phyloP scores from a whole-genome alignment of 37 sponge, comb jelly and placozoan species.

The Aplysina aerophoba region DNA sequence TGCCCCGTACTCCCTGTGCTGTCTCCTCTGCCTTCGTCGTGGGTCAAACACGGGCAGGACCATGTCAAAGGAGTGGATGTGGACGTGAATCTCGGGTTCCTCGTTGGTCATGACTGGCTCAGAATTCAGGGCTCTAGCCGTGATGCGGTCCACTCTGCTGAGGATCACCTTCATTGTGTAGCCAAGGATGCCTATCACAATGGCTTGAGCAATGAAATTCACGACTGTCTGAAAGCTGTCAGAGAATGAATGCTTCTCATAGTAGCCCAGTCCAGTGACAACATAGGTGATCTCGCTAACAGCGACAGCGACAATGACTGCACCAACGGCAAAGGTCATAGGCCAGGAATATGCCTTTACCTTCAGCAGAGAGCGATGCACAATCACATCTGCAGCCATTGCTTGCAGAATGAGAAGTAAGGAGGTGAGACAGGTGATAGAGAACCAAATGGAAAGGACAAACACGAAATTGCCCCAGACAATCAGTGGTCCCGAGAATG shows the following conservation, averaged over 20 bases:
- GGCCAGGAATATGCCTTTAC: background rate
- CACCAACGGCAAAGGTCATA: background rate
- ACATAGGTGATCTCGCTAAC: constrained; percentile 23
- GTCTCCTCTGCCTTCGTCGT: background rate
- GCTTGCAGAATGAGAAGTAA: background rate
- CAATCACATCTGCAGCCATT: background rate
- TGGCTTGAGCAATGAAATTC: constrained; percentile 28
- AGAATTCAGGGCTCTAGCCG: constrained; percentile 1
- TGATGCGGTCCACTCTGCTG: constrained; percentile 10
- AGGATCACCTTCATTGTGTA: constrained; percentile 21
- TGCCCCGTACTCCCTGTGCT: background rate
- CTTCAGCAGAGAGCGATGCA: too few relatives aligned
- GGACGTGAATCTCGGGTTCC: constrained; percentile 16
- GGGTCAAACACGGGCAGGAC: constrained; percentile 5
- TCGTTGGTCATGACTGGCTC: background rate
- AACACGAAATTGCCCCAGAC: constrained; percentile 33
- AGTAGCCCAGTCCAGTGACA: constrained; percentile 27
- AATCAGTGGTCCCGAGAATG: constrained; percentile 22
- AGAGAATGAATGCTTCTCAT: constrained; percentile 34
- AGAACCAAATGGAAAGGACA: constrained; percentile 7
- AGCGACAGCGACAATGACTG: background rate
- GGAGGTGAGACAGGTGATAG: background rate
- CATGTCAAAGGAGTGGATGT: constrained; percentile 1
- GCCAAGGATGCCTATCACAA: constrained; percentile 1
- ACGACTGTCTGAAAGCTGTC: constrained; percentile 32